Evolutionary conservation across 2,888 invertebrate species (phyloP), one percentile per base, ranked within the genome.

Genomic region (Acleris literana): DNA sequence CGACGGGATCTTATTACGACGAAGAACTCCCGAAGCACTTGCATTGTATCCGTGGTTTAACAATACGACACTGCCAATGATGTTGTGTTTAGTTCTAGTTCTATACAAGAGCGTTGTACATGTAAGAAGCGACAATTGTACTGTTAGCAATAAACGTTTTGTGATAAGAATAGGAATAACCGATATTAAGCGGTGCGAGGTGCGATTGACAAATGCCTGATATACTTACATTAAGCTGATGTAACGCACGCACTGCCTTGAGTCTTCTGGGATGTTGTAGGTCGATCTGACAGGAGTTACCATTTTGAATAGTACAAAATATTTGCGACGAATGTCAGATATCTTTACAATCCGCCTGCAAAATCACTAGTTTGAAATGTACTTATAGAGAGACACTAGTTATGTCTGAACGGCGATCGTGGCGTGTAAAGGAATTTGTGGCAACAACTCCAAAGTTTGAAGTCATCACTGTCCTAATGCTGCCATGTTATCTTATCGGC

Each of bases 111-210:
- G 25, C 46, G 51, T 51, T 56, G 61, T 61, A 56, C 29, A 29
- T 7, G 29, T 29, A 29, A 29, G 79, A 79, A 77, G 81, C 82
- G 77, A 81, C 73, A 64, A 78, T 74, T 77, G 78, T 83, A 87
- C 78, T 81, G 74, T 83, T 88, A 92, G 92, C 91, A 90, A 90
- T 92, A 90, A 88, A 80, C 67, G 48, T 74, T 84, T 85, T 90
- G 90, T 90, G 91, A 91, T 91, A 90, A 85, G 83, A 79, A 72
- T 79, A 77, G 71, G 72, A 73, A 71, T 74, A 77, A 78, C 76
- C 72, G 73, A 70, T 73, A 77, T 82, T 82, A 71, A 77, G 86
- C 69, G 68, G 73, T 75, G 69, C 69, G 65, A 59, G 56, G 63
- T 69, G 71, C 71, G 68, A 71, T 70, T 20, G n/a, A 17, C 56